Conservation (phyloP, 2,113 vertebrate species). For the Lepus americanus region DNA sequence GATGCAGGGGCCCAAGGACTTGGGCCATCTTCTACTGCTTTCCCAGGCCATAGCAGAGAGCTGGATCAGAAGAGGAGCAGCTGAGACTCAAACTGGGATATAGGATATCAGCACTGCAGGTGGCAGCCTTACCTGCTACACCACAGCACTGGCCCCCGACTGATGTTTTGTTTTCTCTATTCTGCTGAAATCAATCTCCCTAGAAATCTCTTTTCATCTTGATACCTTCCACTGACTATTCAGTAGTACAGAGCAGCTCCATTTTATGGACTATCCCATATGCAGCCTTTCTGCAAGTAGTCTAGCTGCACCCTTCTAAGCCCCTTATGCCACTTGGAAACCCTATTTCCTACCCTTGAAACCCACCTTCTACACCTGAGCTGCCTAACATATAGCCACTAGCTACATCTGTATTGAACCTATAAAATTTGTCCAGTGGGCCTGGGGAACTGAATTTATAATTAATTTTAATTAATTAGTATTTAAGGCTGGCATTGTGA, state of each 20-base stretch:
- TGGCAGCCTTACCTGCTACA: no score
- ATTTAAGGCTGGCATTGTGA: constrained; percentile 5
- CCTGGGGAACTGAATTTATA: constrained; percentile 2
- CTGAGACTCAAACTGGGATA: no score
- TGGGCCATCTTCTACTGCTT: no score
- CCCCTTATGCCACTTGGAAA: background rate
- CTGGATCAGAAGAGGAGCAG: no score
- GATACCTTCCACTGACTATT: background rate
- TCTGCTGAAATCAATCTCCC: constrained; percentile 21
- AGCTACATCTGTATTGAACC: background rate
- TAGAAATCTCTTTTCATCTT: constrained; percentile 22
- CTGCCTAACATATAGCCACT: background rate
- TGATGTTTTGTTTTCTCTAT: background rate
- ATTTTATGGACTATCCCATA: background rate
- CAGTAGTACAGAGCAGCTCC: background rate
- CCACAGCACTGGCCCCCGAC: no score
- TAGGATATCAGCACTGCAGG: no score
- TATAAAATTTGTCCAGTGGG: background rate
- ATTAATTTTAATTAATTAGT: constrained; percentile 40
- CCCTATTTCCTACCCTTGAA: background rate
- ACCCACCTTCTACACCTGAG: background rate
- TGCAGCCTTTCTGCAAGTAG: background rate
- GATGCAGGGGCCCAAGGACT: no score
- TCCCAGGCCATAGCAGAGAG: no score
- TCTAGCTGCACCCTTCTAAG: background rate